A percentile compares a stretch with the other conserved stretches of the same genome.
These are phyloP conservation scores for Gadus macrocephalus DNA, from an alignment of 2,113 vertebrate species.

Conservation along the genomic window DNA sequence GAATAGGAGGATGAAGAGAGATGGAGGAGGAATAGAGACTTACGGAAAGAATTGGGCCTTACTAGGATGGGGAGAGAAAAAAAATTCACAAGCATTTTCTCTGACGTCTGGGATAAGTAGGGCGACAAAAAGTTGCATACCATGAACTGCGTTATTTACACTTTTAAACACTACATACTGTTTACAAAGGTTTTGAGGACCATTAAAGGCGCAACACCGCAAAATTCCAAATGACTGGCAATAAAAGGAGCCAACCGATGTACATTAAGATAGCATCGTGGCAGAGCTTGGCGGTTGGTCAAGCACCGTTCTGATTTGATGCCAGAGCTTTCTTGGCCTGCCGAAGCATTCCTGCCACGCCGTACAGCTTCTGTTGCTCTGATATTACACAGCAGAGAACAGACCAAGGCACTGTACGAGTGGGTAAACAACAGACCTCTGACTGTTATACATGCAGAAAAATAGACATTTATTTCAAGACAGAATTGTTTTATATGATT, in stretches of 20 bases:
- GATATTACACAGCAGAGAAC: conserved; percentile 42
- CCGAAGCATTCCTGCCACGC: conserved; percentile 41
- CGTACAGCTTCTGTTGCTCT: conserved; percentile 31
- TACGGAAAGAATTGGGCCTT: not conserved
- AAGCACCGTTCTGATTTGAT: conserved; percentile 20
- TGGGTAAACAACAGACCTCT: conserved; percentile 43
- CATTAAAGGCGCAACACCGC: not conserved
- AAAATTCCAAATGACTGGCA: not conserved
- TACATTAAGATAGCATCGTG: conserved; percentile 30
- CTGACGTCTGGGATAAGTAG: not conserved
- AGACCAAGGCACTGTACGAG: conserved; percentile 31
- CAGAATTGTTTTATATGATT: too few relatives aligned
- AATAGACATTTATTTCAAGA: too few relatives aligned
- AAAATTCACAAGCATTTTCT: conserved; percentile 35
- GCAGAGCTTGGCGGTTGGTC: conserved; percentile 26
- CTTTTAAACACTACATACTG: not conserved
- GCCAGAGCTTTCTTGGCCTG: conserved; percentile 34
- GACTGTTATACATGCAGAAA: conserved; percentile 16
- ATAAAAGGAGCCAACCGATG: conserved; percentile 19
- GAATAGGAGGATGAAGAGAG: conserved; percentile 17
- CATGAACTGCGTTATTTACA: not conserved
- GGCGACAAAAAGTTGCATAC: conserved; percentile 3
- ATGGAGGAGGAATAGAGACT: not conserved
- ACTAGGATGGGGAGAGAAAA: conserved; percentile 9
- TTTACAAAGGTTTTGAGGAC: too few relatives aligned